These are phyloP conservation scores for Rutpela maculata DNA, from an alignment of 2,888 invertebrate genomes.

Conservation along the genomic window DNA sequence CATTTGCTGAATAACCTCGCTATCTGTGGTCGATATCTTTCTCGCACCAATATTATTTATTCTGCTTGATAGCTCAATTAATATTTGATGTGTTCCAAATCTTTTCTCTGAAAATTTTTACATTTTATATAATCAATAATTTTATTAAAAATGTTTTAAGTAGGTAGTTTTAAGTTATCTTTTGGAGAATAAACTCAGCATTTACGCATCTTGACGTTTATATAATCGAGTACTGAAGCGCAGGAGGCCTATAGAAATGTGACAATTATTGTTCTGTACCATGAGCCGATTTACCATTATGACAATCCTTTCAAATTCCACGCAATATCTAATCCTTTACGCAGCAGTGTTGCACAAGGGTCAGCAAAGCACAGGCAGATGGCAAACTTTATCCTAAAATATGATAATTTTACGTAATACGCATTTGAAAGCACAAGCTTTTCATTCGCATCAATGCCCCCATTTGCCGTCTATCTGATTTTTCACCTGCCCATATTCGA, in stretches of 20 bases:
- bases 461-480: conserved; percentile 2
- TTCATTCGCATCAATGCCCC: background rate
- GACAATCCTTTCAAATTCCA: conserved; percentile 29
- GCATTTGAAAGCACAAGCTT: background rate
- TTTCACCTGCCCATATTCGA: background rate
- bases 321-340: background rate
- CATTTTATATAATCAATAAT: no score
- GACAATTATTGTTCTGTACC: background rate
- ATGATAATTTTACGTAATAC: background rate
- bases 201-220: background rate
- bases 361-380: conserved; percentile 47
- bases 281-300: background rate
- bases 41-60: no score
- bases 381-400: conserved; percentile 38
- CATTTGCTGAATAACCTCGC: no score
- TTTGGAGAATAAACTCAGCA: background rate
- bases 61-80: no score
- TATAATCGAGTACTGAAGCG: no score
- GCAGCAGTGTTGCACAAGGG: conserved; percentile 35
- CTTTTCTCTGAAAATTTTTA: no score
- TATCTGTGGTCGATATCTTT: no score
- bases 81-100: no score
- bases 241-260: background rate
- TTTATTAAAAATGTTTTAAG: no score
- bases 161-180: no score